Base-by-base conservation (phyloP, 2,888 invertebrate genomes). In the Xestia xanthographa region DNA sequence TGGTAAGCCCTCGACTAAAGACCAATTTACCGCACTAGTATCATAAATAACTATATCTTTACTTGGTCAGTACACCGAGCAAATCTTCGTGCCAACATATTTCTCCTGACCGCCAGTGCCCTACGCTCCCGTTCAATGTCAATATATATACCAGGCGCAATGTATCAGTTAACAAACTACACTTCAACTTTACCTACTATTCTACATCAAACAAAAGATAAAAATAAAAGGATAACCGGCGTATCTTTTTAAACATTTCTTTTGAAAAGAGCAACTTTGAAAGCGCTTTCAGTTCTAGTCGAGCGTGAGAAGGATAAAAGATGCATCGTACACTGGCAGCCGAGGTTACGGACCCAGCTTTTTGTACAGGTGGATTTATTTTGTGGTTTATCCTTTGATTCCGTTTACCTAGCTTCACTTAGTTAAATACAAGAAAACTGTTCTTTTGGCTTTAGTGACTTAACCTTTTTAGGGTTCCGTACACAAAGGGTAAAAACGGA, bases 221-320 rank as follows among this genome's bases (percentile, higher is more conserved):
- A 71, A 67, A n/a, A 70, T 56, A 48, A 75, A 81, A 79, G 62
- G 43, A 41, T 69, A 67, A 67, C 48, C 45, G 3, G 3, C 34
- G n/a, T 85, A 74, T 81, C 77, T 60, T 85, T 83, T 85, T 71
- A 60, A 63, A 66, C 80, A 71, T 72, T 74, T 80, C 82, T 73
- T 85, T 83, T 82, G 78, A 82, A 87, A 88, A 80, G 85, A 83
- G 80, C 76, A 86, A 87, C 83, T 86, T 80, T 86, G 67, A 79
- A 86, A 84, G 74, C 50, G 69, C 84, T 83, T 84, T 85, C 77
- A 72, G 58, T 73, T 74, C 62, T 67, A 84, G 76, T 80, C 75
- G 66, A 76, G 72, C 85, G 86, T 84, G 72, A 50, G 41, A 72
- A 76, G 83, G 88, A 87, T 87, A 86, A 88, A 87, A 85, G 78